These are phyloP conservation scores for Pseudococcus longispinus DNA, from an alignment of 2,888 invertebrate species.

Conservation along the genomic window DNA sequence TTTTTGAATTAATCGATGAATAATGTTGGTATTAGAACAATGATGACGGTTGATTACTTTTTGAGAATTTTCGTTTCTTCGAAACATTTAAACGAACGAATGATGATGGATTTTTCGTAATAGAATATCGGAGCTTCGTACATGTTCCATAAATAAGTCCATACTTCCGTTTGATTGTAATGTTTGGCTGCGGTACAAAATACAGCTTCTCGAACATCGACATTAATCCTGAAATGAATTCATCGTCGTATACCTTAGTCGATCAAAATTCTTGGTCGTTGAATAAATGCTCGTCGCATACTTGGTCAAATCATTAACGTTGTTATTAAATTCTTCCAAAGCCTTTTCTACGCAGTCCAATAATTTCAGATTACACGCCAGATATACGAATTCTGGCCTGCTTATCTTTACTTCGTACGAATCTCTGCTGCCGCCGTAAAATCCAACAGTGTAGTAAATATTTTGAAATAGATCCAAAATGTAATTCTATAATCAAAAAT, in stretches of 20 bases:
- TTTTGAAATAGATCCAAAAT: conserved; percentile 8
- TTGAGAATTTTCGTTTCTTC: neutral
- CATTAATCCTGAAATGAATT: conserved; percentile 53
- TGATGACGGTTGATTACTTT: neutral
- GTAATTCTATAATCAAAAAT: neutral
- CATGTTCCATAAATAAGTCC: conserved; percentile 32
- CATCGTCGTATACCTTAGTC: neutral
- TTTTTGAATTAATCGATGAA: neutral
- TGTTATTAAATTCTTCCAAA: conserved; percentile 26
- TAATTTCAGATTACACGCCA: conserved; percentile 32
- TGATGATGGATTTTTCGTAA: conserved; percentile 53
- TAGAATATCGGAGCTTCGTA: conserved; percentile 40
- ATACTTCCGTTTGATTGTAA: conserved; percentile 45
- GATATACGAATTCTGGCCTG: neutral
- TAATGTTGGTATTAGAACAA: neutral
- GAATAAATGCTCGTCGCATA: neutral
- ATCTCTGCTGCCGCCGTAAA: neutral
- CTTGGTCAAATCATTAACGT: neutral
- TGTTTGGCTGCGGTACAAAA: conserved; percentile 56
- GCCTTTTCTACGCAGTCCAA: conserved; percentile 36
- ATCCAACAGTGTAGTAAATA: conserved; percentile 12
- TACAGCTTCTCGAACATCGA: conserved; percentile 57
- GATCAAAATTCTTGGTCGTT: neutral
- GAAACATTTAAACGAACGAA: conserved; percentile 47
- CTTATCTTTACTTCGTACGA: conserved; percentile 9